A percentile compares a stretch with the other conserved stretches of the same genome.
These are phyloP conservation scores for Liopterus haemorrhoidalis DNA, from an alignment of 2,888 invertebrate species.

Conservation along the genomic window DNA sequence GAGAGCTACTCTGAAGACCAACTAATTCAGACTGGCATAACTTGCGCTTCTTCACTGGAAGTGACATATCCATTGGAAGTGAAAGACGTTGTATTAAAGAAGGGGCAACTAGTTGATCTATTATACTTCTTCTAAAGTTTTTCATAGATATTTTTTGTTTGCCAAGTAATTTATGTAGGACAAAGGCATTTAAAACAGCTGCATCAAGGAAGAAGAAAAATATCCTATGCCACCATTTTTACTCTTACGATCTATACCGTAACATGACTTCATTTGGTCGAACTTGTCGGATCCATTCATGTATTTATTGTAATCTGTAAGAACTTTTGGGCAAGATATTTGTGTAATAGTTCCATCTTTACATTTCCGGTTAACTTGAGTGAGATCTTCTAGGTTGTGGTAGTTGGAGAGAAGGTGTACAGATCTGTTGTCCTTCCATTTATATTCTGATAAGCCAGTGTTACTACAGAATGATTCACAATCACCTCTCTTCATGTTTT, in stretches of 20 bases:
- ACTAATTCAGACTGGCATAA: too few relatives aligned
- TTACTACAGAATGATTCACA: too few relatives aligned
- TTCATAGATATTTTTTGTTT: conserved; percentile 16
- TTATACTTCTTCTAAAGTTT: conserved; percentile 22
- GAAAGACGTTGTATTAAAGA: background rate
- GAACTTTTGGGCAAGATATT: conserved; percentile 28
- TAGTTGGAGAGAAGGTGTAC: conserved; percentile 30
- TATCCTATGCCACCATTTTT: conserved; percentile 38
- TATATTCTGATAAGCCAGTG: conserved; percentile 28
- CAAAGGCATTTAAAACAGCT: conserved; percentile 28
- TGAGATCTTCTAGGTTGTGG: conserved; percentile 32
- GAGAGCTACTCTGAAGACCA: too few relatives aligned
- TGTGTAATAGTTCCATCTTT: conserved; percentile 25
- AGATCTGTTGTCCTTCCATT: conserved; percentile 34
- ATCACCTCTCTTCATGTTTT: conserved; percentile 27
- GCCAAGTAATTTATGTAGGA: conserved; percentile 26
- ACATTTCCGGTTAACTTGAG: conserved; percentile 25
- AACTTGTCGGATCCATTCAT: conserved; percentile 38
- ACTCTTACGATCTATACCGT: conserved; percentile 36
- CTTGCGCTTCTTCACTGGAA: conserved; percentile 8
- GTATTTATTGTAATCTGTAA: conserved; percentile 32
- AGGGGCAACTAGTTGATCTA: conserved; percentile 20
- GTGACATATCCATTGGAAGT: conserved; percentile 3
- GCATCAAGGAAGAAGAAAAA: conserved; percentile 35
- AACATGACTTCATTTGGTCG: conserved; percentile 35